A percentile compares a stretch with the other conserved stretches of the same genome.
Evolutionary conservation across 2,888 invertebrate species (phyloP).

Genomic region (Drosophila atripex): DNA sequence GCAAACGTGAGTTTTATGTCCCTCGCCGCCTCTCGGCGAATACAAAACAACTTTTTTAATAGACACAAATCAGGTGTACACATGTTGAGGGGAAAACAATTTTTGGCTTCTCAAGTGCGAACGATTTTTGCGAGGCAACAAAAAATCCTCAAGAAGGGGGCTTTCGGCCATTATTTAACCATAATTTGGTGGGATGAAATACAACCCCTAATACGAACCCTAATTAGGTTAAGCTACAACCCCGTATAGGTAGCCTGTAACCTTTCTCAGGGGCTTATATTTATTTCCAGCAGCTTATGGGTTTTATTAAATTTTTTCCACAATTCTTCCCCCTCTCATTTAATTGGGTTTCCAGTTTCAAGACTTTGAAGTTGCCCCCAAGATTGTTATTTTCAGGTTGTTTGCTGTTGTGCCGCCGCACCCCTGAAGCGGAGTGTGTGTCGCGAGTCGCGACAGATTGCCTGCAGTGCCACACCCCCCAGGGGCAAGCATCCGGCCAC

Average conservation of each 20-base stretch:
- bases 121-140: not conserved
- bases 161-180: slow-evolving; percentile 5
- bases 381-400: slow-evolving; percentile 18
- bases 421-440: slow-evolving; percentile 45
- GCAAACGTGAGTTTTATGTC: slow-evolving; percentile 42
- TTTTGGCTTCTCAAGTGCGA: not conserved
- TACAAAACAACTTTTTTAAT: slow-evolving; percentile 37
- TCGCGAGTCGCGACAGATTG: slow-evolving; percentile 31
- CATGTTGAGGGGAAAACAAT: slow-evolving; percentile 19
- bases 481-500: not conserved
- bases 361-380: slow-evolving; percentile 55
- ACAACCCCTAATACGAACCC: slow-evolving; percentile 26
- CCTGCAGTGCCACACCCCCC: slow-evolving; percentile 21
- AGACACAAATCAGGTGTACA: slow-evolving; percentile 54
- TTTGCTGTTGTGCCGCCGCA: slow-evolving; percentile 42
- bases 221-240: slow-evolving; percentile 36
- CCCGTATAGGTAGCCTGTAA: slow-evolving; percentile 16
- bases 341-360: slow-evolving; percentile 35
- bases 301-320: slow-evolving; percentile 52
- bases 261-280: slow-evolving; percentile 12
- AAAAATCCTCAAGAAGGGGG: not conserved
- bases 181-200: slow-evolving; percentile 18
- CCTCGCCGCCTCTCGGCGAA: not conserved
- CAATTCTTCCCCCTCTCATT: slow-evolving; percentile 41
- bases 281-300: slow-evolving; percentile 23